Conservation (phyloP, 35 echinoderm and acorn worm genomes). For the Lytechinus pictus region DNA sequence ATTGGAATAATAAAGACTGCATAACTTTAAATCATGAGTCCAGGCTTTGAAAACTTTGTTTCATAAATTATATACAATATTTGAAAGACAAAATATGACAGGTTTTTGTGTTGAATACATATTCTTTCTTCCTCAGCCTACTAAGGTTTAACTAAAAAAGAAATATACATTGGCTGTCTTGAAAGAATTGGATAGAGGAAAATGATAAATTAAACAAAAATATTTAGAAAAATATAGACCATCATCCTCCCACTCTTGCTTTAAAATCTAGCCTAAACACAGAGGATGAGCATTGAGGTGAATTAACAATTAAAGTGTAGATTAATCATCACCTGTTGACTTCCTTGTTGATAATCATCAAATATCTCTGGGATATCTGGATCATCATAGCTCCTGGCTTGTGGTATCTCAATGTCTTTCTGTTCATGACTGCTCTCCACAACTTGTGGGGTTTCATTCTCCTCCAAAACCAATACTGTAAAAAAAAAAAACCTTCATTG, state of each 20-base stretch:
- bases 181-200: no score
- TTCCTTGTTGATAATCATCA: background rate
- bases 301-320: background rate
- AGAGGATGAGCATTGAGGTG: background rate
- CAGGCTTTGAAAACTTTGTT: no score
- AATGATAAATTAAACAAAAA: no score
- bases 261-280: background rate
- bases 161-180: no score
- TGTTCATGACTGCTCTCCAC: background rate
- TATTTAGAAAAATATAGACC: no score
- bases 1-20: no score
- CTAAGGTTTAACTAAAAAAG: no score
- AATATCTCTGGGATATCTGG: background rate
- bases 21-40: no score
- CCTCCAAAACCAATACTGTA: background rate
- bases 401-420: background rate
- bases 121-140: no score
- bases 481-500: background rate
- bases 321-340: background rate
- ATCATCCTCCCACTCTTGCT: background rate
- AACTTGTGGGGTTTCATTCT: background rate
- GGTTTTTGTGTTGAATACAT: no score
- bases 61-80: no score
- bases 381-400: conserved; percentile 4
- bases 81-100: no score